Evolutionary conservation across 37 sponge, comb jelly and placozoan genomes (phyloP).

Genomic region (Haliclona indistincta): DNA sequence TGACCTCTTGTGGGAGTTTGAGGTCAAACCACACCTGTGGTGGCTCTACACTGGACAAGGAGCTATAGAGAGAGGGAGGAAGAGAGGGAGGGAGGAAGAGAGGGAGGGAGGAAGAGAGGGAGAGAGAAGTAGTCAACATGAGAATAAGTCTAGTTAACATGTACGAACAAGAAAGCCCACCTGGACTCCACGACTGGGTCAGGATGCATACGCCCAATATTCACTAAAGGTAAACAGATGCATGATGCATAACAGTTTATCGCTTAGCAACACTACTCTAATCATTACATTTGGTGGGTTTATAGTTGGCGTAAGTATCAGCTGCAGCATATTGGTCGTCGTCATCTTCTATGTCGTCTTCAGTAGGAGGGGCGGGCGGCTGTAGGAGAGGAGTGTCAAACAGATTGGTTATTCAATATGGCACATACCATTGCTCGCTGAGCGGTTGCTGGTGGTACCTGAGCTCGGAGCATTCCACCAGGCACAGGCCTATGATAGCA

Average conservation of each 20-base stretch:
- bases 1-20: conserved; percentile 63
- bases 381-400: neutral
- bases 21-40: conserved; percentile 89
- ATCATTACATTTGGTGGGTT: conserved; percentile 82
- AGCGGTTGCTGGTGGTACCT: neutral
- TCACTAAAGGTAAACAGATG: conserved; percentile 46
- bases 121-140: neutral
- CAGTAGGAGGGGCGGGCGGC: neutral
- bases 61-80: conserved; percentile 44
- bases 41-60: conserved; percentile 91
- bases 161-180: conserved; percentile 14
- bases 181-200: conserved; percentile 92
- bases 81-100: neutral
- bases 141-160: neutral
- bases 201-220: conserved; percentile 75
- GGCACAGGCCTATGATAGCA: no score
- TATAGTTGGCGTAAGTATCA: conserved; percentile 81
- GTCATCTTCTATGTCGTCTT: conserved; percentile 61
- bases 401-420: neutral
- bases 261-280: no score
- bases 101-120: neutral
- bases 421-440: neutral
- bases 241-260: neutral
- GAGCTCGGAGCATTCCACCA: neutral
- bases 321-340: conserved; percentile 64